Evolutionary conservation across 2,888 invertebrate species (phyloP).

Genomic region (Hoplodrina ambigua): DNA sequence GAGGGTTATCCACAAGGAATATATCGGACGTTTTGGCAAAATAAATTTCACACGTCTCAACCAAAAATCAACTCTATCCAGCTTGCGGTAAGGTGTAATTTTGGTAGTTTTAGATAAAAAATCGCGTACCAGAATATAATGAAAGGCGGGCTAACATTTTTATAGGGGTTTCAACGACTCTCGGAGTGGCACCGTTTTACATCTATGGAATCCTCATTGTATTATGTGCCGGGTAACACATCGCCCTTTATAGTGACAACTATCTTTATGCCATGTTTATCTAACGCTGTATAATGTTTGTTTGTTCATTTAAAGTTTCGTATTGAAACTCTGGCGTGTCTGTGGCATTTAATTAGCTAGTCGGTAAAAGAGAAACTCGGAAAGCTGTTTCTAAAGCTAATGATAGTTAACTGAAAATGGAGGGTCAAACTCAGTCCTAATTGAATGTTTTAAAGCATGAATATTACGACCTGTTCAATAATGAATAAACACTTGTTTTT

Average conservation of each 20-base stretch:
- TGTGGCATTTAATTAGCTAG: conserved; percentile 3
- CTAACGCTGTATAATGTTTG: conserved; percentile 41
- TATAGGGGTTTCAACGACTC: conserved; percentile 89
- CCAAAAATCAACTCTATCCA: conserved; percentile 59
- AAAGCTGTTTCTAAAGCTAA: conserved; percentile 7
- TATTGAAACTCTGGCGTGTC: conserved; percentile 22
- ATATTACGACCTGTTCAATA: too few species aligned
- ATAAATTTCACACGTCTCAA: conserved; percentile 68
- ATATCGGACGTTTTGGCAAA: conserved; percentile 79
- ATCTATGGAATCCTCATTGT: conserved; percentile 88
- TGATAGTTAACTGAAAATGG: background rate
- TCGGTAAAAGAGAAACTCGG: background rate
- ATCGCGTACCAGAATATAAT: conserved; percentile 84
- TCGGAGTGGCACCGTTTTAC: conserved; percentile 85
- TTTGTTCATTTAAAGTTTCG: conserved; percentile 46
- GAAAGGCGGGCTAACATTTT: conserved; percentile 89
- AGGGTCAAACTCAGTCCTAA: too few species aligned
- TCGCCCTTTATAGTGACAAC: conserved; percentile 82
- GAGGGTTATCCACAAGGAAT: conserved; percentile 75
- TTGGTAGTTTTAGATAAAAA: conserved; percentile 62
- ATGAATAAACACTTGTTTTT: too few species aligned
- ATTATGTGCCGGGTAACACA: conserved; percentile 86
- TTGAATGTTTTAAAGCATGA: too few species aligned
- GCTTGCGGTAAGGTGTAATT: conserved; percentile 66
- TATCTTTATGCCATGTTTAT: conserved; percentile 75